Evolutionary conservation across 2,113 vertebrate species (phyloP), one percentile per base, ranked within the genome.

Genomic region (Melanerpes formicivorus): DNA sequence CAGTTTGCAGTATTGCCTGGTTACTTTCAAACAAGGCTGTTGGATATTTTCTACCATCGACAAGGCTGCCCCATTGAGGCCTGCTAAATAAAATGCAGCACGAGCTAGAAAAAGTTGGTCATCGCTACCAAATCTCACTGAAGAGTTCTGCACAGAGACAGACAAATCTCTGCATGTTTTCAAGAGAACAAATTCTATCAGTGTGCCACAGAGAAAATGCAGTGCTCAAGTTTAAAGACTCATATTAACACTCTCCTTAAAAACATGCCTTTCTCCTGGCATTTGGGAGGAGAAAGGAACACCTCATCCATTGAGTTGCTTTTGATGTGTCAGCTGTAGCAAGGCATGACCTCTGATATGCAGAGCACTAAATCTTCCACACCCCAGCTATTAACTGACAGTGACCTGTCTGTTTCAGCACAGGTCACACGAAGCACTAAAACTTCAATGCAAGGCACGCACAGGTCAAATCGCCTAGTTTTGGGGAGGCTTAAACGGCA

Each of bases 291-390:
- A 93, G 50, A 37, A 94, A 63, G 25, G 65, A 48, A 34, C 77
- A 83, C 44, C 79, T 79, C 63, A 63, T 22, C 3, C n/a, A 37
- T 70, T 15, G 23, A 77, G 34, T 6, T 64, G 55, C 63, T 90
- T 88, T 63, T 56, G 30, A 87, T 3, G 6, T 1, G 3, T 21
- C 48, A 10, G 9, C 55, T 76, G 34, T 58, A 92, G 65, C 59
- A 78, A 50, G 1, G 1, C 48, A 27, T 23, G 58, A 90, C 62
- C 42, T 65, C 14, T 1, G 48, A 72, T 4, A 66, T 0, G 0
- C 65, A 34, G 67, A 76, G 25, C 76, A 73, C 44, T 96, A 88
- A 88, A 88, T 91, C 60, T 70, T 96, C 67, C 75, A 82, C 59
- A 72, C 13, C 27, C 60, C 77, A 92, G 62, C 71, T 88, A 63